Percentiles rank a stretch among this genome's conserved stretches.
Conservation (phyloP, 2,888 invertebrate species). For the Tachina fera region DNA sequence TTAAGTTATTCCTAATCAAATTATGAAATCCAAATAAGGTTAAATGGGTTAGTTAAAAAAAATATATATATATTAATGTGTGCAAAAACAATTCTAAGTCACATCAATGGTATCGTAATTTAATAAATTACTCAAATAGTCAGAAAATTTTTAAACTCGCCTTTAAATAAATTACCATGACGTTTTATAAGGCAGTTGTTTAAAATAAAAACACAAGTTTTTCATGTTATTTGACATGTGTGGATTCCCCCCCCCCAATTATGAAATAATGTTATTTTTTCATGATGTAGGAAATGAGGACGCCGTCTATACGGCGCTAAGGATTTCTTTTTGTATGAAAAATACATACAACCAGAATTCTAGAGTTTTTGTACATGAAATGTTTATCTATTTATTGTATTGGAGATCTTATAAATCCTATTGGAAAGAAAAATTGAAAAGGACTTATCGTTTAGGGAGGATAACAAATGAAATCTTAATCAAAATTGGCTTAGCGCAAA, state of each 20-base stretch:
- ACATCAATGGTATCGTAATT: no score
- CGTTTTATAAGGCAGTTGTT: constrained; percentile 16
- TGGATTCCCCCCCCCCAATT: constrained; percentile 35
- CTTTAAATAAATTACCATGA: constrained; percentile 25
- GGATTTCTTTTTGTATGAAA: constrained; percentile 25
- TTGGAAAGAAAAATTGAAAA: neutral
- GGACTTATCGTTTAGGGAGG: neutral
- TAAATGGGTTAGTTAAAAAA: no score
- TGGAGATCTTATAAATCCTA: neutral
- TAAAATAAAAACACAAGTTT: constrained; percentile 22
- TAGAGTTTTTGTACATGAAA: neutral
- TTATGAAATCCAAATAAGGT: no score
- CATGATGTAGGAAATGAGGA: constrained; percentile 57
- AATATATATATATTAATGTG: no score
- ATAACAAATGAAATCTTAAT: neutral
- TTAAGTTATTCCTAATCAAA: no score
- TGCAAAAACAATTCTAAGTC: no score
- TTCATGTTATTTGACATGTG: constrained; percentile 42
- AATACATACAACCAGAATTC: neutral
- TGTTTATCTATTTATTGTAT: neutral
- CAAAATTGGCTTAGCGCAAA: neutral
- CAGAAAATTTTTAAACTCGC: neutral
- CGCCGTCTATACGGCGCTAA: constrained; percentile 68
- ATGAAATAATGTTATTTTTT: constrained; percentile 28
- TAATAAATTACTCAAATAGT: neutral